phyloP scores from a whole-genome alignment of 2,113 vertebrate genomes.

The Grantiella picta region DNA sequence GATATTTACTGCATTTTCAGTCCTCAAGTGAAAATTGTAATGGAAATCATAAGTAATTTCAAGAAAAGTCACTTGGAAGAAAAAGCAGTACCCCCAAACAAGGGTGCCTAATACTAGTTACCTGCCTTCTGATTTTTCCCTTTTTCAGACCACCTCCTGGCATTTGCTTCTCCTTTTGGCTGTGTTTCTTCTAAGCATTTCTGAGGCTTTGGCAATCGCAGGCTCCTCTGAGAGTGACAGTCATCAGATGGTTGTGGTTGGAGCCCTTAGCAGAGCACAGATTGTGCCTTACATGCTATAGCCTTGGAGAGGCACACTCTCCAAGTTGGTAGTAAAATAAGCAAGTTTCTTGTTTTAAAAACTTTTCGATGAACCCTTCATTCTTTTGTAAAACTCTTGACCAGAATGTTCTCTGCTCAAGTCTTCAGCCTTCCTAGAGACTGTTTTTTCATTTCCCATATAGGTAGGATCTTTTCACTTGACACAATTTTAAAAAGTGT shows the following conservation, averaged over 20 bases:
- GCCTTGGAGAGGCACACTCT: not conserved
- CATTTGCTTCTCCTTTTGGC: not conserved
- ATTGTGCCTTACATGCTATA: not conserved
- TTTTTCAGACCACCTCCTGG: not conserved
- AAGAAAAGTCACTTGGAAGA: not conserved
- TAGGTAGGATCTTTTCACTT: not conserved
- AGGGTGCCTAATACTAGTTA: not conserved
- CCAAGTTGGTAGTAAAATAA: not conserved
- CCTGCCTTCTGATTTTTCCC: not conserved
- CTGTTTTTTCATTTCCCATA: not conserved
- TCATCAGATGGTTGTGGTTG: fast-evolving
- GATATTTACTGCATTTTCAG: not conserved
- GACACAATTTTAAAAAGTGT: not conserved
- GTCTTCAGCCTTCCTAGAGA: not conserved
- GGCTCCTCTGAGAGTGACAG: not conserved
- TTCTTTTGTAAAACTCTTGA: not conserved
- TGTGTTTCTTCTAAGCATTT: not conserved
- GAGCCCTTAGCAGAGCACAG: not conserved
- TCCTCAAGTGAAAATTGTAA: not conserved
- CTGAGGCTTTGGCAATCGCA: fast-evolving
- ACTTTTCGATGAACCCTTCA: not conserved
- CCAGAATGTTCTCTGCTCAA: not conserved
- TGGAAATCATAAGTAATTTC: not conserved
- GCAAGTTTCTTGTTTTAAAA: not conserved
- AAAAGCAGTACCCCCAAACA: not conserved